Conservation (phyloP, 2,888 invertebrate genomes). For the Teinopalpus imperialis region DNA sequence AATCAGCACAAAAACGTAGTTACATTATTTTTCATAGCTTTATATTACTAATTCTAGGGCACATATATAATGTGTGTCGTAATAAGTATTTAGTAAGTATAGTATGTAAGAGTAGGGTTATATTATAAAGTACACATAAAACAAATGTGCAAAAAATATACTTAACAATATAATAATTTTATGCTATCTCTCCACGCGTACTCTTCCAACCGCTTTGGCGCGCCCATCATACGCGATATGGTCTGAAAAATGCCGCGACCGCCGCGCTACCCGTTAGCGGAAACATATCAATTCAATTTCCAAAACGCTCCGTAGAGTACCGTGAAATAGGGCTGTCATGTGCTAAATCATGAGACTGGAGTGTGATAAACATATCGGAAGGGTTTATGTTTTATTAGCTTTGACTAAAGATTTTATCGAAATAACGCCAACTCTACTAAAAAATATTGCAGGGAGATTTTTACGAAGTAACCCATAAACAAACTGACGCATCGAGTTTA, state of each 20-base stretch:
- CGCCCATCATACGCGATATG: conserved; percentile 72
- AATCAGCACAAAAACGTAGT: too few relatives aligned
- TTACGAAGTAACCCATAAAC: too few relatives aligned
- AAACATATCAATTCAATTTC: conserved; percentile 81
- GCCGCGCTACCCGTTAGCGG: conserved; percentile 67
- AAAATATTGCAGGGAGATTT: background rate
- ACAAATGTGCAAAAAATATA: too few relatives aligned
- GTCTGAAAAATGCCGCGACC: conserved; percentile 70
- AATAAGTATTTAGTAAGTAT: too few relatives aligned
- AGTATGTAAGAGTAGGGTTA: too few relatives aligned
- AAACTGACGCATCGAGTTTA: too few relatives aligned
- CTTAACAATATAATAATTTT: too few relatives aligned
- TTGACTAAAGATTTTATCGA: conserved; percentile 53
- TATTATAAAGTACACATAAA: too few relatives aligned
- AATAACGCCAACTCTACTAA: background rate
- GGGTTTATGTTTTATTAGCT: conserved; percentile 72
- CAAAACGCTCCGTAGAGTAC: conserved; percentile 50
- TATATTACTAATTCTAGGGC: too few relatives aligned
- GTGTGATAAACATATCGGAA: conserved; percentile 73
- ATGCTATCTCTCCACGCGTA: conserved; percentile 47
- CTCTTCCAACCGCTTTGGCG: conserved; percentile 67
- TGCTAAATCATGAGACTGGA: conserved; percentile 65
- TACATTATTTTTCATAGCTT: too few relatives aligned
- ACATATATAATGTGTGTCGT: too few relatives aligned
- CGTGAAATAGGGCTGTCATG: conserved; percentile 68